Percentiles rank a stretch among this genome's conserved stretches.
Conservation (phyloP, 1,140 invertebrate genomes). For the Nasonia giraulti region DNA sequence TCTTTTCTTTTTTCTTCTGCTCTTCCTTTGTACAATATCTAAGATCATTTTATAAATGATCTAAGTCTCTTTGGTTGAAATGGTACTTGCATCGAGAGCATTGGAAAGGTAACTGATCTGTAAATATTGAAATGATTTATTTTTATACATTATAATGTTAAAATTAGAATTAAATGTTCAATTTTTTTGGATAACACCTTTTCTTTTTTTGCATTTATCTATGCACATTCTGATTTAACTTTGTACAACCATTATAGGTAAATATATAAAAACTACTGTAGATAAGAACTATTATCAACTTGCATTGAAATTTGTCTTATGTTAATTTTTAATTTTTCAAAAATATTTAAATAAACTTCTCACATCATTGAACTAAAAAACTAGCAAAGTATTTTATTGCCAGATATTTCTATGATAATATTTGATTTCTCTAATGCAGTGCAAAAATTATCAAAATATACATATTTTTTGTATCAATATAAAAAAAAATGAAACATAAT, state of each 20-base stretch:
- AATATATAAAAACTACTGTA: too few relatives aligned
- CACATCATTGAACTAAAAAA: too few relatives aligned
- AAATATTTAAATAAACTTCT: too few relatives aligned
- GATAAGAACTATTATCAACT: too few relatives aligned
- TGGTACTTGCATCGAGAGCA: slow-evolving; percentile 44
- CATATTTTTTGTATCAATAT: not conserved
- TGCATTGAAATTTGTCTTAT: too few relatives aligned
- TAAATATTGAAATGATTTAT: slow-evolving; percentile 25
- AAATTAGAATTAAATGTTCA: not conserved
- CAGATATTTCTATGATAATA: not conserved
- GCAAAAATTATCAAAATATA: not conserved
- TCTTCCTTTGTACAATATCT: slow-evolving; percentile 38
- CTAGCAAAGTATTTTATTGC: too few relatives aligned
- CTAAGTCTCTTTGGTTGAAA: slow-evolving; percentile 46
- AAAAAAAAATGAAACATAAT: too few relatives aligned
- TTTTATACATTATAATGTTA: not conserved
- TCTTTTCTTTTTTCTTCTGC: slow-evolving; percentile 47
- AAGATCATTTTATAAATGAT: slow-evolving; percentile 51
- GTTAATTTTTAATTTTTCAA: too few relatives aligned
- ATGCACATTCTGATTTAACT: too few relatives aligned
- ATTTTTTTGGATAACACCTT: too few relatives aligned
- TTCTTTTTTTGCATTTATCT: too few relatives aligned
- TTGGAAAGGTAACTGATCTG: slow-evolving; percentile 38
- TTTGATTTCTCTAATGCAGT: not conserved
- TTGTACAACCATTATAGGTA: too few relatives aligned